phyloP scores from a whole-genome alignment of 2,888 invertebrate species.

The Rhingia campestris region DNA sequence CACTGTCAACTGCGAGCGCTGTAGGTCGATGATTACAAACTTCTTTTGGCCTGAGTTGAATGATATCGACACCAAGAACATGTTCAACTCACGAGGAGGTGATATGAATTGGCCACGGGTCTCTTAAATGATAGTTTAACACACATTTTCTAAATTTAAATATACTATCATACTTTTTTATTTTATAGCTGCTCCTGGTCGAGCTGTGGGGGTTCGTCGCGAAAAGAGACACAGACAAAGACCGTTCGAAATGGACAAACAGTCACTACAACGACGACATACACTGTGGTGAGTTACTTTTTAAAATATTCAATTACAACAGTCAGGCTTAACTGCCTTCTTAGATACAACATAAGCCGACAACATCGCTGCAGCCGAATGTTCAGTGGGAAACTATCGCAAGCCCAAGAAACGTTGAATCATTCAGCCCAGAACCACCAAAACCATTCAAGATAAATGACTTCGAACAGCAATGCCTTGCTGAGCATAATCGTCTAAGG shows the following conservation, averaged over 20 bases:
- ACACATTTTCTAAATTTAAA: no score
- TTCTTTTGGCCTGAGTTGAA: no score
- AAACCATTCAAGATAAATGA: constrained; percentile 23
- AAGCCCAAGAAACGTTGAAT: not conserved
- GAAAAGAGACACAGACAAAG: not conserved
- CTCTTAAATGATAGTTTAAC: no score
- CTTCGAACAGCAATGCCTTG: constrained; percentile 75
- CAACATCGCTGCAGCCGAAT: not conserved
- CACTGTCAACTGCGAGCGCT: no score
- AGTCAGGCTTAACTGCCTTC: not conserved
- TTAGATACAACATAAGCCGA: not conserved
- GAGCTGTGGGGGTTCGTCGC: not conserved
- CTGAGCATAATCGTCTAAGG: constrained; percentile 88
- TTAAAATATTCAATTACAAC: not conserved
- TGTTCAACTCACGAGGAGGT: no score
- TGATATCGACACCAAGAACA: no score
- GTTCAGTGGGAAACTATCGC: not conserved
- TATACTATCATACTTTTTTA: no score
- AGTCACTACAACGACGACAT: constrained; percentile 12
- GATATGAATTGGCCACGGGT: no score
- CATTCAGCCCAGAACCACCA: not conserved
- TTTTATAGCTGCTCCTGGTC: constrained; percentile 15
- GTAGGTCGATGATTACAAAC: no score
- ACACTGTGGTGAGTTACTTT: constrained; percentile 4
- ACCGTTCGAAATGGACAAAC: constrained; percentile 16